Evolutionary conservation across 2,797 vertebrate species (phyloP), one percentile per base, ranked within the genome.

Genomic region (Thaleichthys pacificus): DNA sequence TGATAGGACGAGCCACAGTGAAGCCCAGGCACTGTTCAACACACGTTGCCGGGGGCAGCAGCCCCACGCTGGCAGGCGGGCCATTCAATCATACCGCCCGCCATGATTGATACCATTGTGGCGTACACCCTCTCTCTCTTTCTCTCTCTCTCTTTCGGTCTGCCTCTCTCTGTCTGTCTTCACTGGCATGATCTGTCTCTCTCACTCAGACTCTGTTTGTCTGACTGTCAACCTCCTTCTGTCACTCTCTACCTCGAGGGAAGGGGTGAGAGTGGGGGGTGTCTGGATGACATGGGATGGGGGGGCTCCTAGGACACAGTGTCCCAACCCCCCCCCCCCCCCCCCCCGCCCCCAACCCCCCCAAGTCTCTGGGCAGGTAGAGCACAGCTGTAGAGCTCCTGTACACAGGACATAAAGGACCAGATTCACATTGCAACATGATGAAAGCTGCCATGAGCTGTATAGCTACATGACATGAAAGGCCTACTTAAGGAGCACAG

Each of bases 61-160:
- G 80, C 65, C 82, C 73, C 51, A 74, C 12, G 58, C 58, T 77
- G 68, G 70, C 72, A 24, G 21, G 56, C 15, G 47, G 85, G 80
- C 72, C 56, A 60, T 66, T 85, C 81, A 80, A 79, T 85, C 81
- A 85, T 65, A 30, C 5, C 66, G 72, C 66, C 76, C 78, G 75
- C 87, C 74, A 73, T 85, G 88, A 89, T 78, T 89, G 87, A 89
- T 87, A 85, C 85, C 84, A 87, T 67, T 77, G 73, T 79, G 74
- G 80, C 70, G 84, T 75, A 85, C 84, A 88, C 88, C 85, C 38
- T 26, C 73, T 84, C 51, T 72, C 69, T 85, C 79, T 84, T 77
- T 26, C 69, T 83, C 80, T 85, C 79, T 84, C 80, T 85, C 79
- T 84, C 78, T 26, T 5, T 61, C 71, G 75, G 42, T 49, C 47